Evolutionary conservation across 2,113 vertebrate species (phyloP), one percentile per base, ranked within the genome.

Genomic region (Oreochromis aureus): DNA sequence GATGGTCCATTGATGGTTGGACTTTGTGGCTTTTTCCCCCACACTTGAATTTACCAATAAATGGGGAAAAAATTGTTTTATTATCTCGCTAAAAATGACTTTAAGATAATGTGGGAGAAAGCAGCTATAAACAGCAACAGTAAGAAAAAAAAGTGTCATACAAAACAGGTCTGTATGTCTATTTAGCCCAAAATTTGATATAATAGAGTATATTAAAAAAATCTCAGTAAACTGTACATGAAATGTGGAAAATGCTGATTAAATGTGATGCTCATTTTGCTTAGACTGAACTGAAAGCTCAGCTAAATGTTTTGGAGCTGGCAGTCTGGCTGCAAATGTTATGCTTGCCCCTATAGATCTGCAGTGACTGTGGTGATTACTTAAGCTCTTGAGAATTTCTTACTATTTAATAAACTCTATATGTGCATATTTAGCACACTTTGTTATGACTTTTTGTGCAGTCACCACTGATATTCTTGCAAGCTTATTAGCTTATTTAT

Each of bases 1-100:
- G 73, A 78, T 78, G 73, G 73, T 32, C 73, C 46, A 51, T 53
- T 78, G 73, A 78, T 78, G 73, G 27, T 48, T 51, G 27, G 73
- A n/a, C 16, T 78, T 78, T 78, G 27, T 51, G 73, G 44, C 46
- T 32, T 51, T 30, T 13, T 6, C 18, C n/a, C 73, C 4, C 73
- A 78, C 1, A 6, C 73, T 32, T 78, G 3, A 78, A 78, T 78
- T 51, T 78, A 78, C 73, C 46, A 78, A 32, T 19, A n/a, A 32
- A 32, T 78, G 71, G 27, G 44, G 44, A 32, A 78, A 76, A 48
- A 30, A 76, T 76, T 48, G 16, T 8, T 32, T 19, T 53, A 51
- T 48, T 78, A 78, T n/a, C 46, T 78, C 6, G 5, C 27, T n/a
- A 78, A 78, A 1, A 30, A 0, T 78, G 73, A 51, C 71, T 51